Percentiles rank a stretch among this genome's conserved stretches.
phyloP scores from a whole-genome alignment of 2,888 invertebrate genomes.

The Mechanitis mazaeus region DNA sequence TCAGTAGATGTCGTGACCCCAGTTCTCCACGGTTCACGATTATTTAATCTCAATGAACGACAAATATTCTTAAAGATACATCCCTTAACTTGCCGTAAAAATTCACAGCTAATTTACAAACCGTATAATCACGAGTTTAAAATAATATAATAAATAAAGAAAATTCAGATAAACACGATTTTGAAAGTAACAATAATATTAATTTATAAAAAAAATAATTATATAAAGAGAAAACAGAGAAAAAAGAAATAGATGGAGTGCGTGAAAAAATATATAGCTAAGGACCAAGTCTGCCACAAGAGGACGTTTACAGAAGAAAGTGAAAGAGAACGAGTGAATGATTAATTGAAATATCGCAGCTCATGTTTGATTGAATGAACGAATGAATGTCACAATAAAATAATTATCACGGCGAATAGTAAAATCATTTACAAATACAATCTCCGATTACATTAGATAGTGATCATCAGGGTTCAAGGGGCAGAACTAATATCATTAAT shows the following conservation, averaged over 20 bases:
- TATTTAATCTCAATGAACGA: conserved; percentile 52
- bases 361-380: not conserved
- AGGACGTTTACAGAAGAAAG: too few species aligned
- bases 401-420: not conserved
- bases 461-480: conserved; percentile 41
- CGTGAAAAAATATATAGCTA: too few species aligned
- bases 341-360: too few species aligned
- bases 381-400: not conserved
- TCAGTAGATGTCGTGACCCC: conserved; percentile 61
- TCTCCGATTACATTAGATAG: conserved; percentile 42
- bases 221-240: too few species aligned
- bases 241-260: too few species aligned
- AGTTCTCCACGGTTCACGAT: conserved; percentile 50
- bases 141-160: not conserved
- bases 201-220: not conserved
- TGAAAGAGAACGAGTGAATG: too few species aligned
- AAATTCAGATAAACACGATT: not conserved
- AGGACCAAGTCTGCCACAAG: too few species aligned
- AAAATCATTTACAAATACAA: conserved; percentile 30
- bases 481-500: conserved; percentile 51
- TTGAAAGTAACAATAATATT: not conserved
- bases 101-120: conserved; percentile 38
- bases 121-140: conserved; percentile 60
- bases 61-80: conserved; percentile 36
- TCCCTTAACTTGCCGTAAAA: conserved; percentile 40